Percentiles rank a stretch among this genome's conserved stretches.
Evolutionary conservation across 2,888 invertebrate genomes (phyloP).

Genomic region (Tortrix viridana): DNA sequence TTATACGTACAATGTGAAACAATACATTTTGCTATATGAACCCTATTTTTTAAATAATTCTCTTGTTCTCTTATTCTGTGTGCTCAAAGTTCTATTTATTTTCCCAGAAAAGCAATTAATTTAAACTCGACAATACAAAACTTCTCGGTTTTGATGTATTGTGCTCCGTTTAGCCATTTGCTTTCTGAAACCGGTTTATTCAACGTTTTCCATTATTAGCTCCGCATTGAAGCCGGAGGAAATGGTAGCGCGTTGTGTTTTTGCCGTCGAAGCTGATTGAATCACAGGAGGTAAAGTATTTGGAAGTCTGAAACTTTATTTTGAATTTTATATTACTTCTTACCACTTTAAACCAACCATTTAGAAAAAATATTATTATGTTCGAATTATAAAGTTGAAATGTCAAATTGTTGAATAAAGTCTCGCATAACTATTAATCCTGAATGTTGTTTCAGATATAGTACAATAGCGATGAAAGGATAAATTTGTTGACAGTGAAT

Average conservation of each 20-base stretch:
- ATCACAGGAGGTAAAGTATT: constrained; percentile 17
- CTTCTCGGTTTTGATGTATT: constrained; percentile 76
- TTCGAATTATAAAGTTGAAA: too few species aligned
- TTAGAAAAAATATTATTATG: too few species aligned
- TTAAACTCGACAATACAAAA: constrained; percentile 78
- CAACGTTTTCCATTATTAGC: constrained; percentile 78
- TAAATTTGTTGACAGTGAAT: constrained; percentile 83
- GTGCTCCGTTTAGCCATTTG: constrained; percentile 72
- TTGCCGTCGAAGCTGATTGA: constrained; percentile 41
- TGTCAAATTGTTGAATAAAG: too few species aligned
- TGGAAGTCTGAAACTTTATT: constrained; percentile 5
- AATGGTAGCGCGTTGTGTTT: constrained; percentile 55
- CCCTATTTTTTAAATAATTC: not conserved
- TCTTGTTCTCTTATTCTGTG: not conserved
- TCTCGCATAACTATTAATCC: constrained; percentile 4
- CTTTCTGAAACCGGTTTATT: constrained; percentile 73
- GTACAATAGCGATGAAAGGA: constrained; percentile 66
- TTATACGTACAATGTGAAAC: too few species aligned
- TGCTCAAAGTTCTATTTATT: constrained; percentile 58
- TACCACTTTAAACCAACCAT: too few species aligned
- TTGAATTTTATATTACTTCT: not conserved
- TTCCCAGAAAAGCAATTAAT: constrained; percentile 76
- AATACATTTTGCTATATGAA: too few species aligned
- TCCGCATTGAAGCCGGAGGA: constrained; percentile 64
- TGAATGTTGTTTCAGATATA: constrained; percentile 47